Percentiles rank a stretch among this genome's conserved stretches.
These are phyloP conservation scores for Macaca mulatta DNA, from an alignment of 2,113 vertebrate species.

Conservation along the genomic window DNA sequence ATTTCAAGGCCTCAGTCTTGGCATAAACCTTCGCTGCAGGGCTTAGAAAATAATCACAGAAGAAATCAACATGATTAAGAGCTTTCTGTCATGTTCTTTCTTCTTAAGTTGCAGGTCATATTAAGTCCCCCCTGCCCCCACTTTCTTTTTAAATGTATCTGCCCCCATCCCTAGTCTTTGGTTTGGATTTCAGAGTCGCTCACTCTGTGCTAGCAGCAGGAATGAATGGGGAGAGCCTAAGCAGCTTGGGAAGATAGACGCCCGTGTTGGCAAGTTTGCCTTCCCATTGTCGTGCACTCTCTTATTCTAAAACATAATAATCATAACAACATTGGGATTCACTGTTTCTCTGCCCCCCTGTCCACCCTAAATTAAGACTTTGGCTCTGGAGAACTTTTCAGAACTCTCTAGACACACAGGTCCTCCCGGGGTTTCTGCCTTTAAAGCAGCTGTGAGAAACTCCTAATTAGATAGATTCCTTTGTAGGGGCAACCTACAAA, in stretches of 20 bases:
- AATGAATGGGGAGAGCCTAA: conserved; percentile 66
- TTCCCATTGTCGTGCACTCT: conserved; percentile 73
- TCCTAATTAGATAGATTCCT: conserved; percentile 88
- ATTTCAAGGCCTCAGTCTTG: not conserved
- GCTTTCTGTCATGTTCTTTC: not conserved
- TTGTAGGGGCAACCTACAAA: conserved; percentile 82
- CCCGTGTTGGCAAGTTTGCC: conserved; percentile 65
- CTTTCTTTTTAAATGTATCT: conserved; percentile 67
- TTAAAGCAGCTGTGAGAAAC: conserved; percentile 82
- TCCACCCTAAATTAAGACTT: conserved; percentile 85
- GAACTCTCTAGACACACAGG: conserved; percentile 74
- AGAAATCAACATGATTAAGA: conserved; percentile 49
- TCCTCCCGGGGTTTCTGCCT: conserved; percentile 79
- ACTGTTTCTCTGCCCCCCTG: conserved; percentile 78
- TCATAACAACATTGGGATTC: conserved; percentile 78
- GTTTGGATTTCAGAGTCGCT: conserved; percentile 77
- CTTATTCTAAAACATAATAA: conserved; percentile 74
- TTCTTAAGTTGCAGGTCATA: conserved; percentile 62
- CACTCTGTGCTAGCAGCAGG: conserved; percentile 74
- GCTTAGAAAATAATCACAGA: not conserved
- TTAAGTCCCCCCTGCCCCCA: conserved; percentile 49
- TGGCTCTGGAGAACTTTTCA: conserved; percentile 84
- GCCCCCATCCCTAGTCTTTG: conserved; percentile 69
- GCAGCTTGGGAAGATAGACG: conserved; percentile 77
- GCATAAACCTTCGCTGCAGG: not conserved